Evolutionary conservation across 2,797 vertebrate species (phyloP).

Genomic region (Euthynnus affinis): DNA sequence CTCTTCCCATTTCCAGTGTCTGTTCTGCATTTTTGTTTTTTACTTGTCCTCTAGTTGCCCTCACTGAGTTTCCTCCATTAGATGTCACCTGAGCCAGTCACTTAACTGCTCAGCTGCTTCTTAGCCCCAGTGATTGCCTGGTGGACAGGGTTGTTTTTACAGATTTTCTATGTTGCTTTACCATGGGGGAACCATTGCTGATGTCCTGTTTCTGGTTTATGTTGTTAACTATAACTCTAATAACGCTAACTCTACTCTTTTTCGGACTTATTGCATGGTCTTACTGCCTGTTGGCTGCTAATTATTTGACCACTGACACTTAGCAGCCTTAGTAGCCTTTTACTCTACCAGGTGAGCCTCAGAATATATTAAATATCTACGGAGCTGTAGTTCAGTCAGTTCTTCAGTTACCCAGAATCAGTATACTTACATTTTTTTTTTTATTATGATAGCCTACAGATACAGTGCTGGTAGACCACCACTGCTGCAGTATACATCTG

Average conservation of each 20-base stretch:
- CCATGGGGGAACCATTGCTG: background rate
- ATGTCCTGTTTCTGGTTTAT: background rate
- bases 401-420: no score
- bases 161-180: background rate
- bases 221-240: no score
- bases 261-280: background rate
- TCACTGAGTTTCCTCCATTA: background rate
- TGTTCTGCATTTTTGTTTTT: background rate
- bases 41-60: background rate
- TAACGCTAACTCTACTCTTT: no score
- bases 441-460: no score
- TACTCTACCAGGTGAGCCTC: conserved; percentile 9
- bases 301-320: background rate
- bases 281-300: background rate
- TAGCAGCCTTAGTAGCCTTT: background rate
- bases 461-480: no score
- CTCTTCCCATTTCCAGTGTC: background rate
- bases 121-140: background rate
- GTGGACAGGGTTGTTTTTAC: background rate
- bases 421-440: no score
- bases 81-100: conserved; percentile 19
- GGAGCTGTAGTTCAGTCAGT: no score
- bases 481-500: background rate
- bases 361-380: no score
- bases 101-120: conserved; percentile 13